phyloP scores from a whole-genome alignment of 2,113 vertebrate species.

The Corythaeola cristata region DNA sequence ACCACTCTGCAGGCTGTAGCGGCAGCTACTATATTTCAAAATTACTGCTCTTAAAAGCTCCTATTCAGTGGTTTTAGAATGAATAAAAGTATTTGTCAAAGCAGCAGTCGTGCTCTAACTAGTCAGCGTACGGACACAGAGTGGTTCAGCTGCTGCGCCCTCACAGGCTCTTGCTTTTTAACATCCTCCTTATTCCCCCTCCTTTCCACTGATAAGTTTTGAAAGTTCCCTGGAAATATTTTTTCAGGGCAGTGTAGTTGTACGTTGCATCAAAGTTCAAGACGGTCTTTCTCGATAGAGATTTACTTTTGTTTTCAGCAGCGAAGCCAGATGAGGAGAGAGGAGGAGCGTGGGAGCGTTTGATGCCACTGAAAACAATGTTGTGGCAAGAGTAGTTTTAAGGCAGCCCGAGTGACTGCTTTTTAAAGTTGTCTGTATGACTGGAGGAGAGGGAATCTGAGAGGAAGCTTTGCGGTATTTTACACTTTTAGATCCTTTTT shows the following conservation, averaged over 20 bases:
- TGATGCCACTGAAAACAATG: background rate
- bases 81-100: background rate
- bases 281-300: background rate
- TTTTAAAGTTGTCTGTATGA: background rate
- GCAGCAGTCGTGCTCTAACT: background rate
- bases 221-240: background rate
- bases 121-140: background rate
- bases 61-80: background rate
- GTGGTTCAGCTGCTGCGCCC: background rate
- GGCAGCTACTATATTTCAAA: conserved; percentile 1
- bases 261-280: background rate
- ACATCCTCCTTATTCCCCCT: background rate
- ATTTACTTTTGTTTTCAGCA: background rate
- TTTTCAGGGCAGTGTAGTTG: background rate
- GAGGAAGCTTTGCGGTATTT: background rate
- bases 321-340: background rate
- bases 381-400: background rate
- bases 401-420: background rate
- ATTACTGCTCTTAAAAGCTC: conserved; percentile 8
- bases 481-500: background rate
- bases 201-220: background rate
- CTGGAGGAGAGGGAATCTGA: background rate
- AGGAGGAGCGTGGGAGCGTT: background rate
- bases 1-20: background rate
- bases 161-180: background rate